Percentiles rank a stretch among this genome's conserved stretches.
Conservation (phyloP, 2,797 vertebrate genomes). For the Catostomus latipinnis region DNA sequence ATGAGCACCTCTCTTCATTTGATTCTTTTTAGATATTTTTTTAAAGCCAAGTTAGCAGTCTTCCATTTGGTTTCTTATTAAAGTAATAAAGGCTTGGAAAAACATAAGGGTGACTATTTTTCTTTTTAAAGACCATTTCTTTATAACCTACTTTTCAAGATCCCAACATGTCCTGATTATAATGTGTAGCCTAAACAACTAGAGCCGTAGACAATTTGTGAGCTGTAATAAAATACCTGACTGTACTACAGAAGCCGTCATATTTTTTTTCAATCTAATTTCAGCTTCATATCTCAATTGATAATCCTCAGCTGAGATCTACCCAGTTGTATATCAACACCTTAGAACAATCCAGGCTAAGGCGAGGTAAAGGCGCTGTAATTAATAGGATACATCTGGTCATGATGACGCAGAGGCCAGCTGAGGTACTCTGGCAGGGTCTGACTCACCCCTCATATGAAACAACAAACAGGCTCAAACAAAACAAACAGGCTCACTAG, state of each 20-base stretch:
- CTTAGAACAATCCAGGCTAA: conserved; percentile 32
- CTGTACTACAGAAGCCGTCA: background rate
- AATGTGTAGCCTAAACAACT: too few species aligned
- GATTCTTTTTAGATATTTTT: too few species aligned
- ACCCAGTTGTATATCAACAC: conserved; percentile 40
- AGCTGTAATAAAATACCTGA: conserved; percentile 21
- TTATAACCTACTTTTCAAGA: background rate
- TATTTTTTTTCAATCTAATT: background rate
- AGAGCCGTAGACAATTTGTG: background rate
- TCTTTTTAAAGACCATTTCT: background rate
- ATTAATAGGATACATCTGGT: conserved; percentile 58
- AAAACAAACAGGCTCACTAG: conserved; percentile 46
- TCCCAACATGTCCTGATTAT: background rate
- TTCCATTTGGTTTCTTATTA: too few species aligned
- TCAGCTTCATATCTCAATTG: background rate
- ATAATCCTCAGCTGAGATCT: conserved; percentile 25
- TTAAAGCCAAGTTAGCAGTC: too few species aligned
- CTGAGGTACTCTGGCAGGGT: conserved; percentile 45
- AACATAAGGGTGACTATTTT: too few species aligned
- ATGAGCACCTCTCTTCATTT: too few species aligned
- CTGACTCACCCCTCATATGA: conserved; percentile 48
- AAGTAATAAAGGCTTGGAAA: too few species aligned
- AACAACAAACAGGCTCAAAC: conserved; percentile 32
- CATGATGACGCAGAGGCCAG: conserved; percentile 34
- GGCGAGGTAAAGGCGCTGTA: conserved; percentile 45